Percentiles rank a stretch among this genome's conserved stretches.
phyloP scores from a whole-genome alignment of 2,797 vertebrate genomes.

The Limnodromus scolopaceus region DNA sequence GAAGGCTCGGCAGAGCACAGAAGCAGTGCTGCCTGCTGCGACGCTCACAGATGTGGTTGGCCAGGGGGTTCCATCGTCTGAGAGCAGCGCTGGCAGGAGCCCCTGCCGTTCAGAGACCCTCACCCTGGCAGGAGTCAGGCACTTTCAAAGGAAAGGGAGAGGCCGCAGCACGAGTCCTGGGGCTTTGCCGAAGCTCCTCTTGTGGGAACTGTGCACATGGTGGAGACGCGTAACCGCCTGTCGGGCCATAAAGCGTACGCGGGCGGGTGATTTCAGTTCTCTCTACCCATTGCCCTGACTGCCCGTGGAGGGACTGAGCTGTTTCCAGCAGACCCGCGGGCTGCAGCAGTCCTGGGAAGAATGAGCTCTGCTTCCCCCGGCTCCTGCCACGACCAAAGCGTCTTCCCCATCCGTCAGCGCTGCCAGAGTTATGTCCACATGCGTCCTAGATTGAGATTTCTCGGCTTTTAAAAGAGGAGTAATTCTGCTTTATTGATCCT shows the following conservation, averaged over 20 bases:
- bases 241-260: accelerated
- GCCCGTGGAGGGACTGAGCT: neutral
- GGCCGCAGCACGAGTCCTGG: neutral
- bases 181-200: neutral
- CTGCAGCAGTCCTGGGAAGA: neutral
- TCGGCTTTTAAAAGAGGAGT: conserved; percentile 52
- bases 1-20: neutral
- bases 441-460: conserved; percentile 38
- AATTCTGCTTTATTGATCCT: conserved; percentile 65
- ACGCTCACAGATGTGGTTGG: neutral
- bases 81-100: neutral
- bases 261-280: neutral
- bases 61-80: neutral
- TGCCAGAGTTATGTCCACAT: neutral
- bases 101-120: neutral
- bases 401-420: neutral
- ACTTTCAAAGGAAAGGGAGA: neutral
- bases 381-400: neutral
- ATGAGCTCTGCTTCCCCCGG: neutral
- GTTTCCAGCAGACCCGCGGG: neutral
- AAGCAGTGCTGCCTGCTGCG: accelerated
- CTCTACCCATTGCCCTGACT: neutral
- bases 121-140: neutral
- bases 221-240: neutral
- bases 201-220: neutral